Conservation (phyloP, 2,113 vertebrate species). For the Aldabrachelys gigantea region DNA sequence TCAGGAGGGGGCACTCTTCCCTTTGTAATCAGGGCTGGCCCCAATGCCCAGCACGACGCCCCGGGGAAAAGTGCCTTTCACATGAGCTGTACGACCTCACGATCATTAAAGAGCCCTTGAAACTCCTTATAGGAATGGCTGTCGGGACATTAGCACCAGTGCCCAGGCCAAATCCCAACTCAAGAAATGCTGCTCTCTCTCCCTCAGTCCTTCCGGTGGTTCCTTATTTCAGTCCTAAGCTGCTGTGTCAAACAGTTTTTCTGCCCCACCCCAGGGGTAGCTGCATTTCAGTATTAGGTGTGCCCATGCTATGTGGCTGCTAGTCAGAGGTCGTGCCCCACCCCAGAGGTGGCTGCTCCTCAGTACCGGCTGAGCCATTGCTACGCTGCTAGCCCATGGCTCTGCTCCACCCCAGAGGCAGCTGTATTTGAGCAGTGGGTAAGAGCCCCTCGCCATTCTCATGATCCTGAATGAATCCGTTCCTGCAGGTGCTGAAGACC, state of each 20-base stretch:
- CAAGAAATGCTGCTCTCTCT: too few species aligned
- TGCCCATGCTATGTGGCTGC: too few species aligned
- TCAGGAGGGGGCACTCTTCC: too few species aligned
- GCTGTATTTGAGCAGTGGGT: background rate
- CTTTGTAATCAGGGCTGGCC: background rate
- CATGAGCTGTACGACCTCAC: too few species aligned
- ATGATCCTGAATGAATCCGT: background rate
- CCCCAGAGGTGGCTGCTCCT: background rate
- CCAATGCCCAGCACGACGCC: too few species aligned
- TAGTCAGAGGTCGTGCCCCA: background rate
- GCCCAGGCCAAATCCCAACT: too few species aligned
- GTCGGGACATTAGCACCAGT: too few species aligned
- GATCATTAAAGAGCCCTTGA: too few species aligned
- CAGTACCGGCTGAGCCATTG: background rate
- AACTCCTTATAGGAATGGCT: too few species aligned
- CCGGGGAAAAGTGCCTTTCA: too few species aligned
- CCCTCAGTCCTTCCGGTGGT: too few species aligned
- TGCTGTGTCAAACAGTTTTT: background rate
- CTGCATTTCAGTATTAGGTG: background rate
- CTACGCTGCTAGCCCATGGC: background rate
- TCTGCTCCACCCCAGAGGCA: rapidly evolving
- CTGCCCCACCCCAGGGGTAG: background rate
- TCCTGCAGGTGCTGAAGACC: slow-evolving; percentile 95
- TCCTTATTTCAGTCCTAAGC: too few species aligned
- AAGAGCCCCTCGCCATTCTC: background rate